These are phyloP conservation scores for Pseudomyrmex concolor DNA, from an alignment of 1,140 invertebrate species.

Conservation along the genomic window DNA sequence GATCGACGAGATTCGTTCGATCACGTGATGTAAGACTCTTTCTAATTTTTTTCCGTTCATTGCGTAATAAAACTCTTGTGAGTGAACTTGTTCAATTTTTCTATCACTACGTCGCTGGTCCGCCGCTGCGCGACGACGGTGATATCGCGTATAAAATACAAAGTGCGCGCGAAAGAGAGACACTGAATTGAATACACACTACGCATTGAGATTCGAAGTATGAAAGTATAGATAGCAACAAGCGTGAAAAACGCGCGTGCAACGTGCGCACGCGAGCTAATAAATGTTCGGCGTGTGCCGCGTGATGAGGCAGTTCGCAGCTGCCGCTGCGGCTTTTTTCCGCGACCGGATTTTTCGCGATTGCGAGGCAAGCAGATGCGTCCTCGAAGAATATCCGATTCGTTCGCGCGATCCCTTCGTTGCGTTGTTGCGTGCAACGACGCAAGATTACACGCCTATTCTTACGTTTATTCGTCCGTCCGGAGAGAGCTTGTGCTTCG, in stretches of 20 bases:
- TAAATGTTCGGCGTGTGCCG: conserved; percentile 60
- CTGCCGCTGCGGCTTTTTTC: conserved; percentile 66
- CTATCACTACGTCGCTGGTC: background rate
- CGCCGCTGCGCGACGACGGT: background rate
- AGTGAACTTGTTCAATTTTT: background rate
- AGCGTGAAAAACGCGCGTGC: background rate
- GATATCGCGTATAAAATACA: background rate
- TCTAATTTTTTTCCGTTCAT: too few species aligned
- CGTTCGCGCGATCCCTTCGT: conserved; percentile 10
- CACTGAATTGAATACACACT: background rate
- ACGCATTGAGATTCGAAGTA: background rate
- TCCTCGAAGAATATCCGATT: conserved; percentile 51
- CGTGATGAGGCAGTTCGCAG: conserved; percentile 64
- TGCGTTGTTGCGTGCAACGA: background rate
- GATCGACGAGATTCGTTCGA: too few species aligned
- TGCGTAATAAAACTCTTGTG: too few species aligned
- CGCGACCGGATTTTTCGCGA: conserved; percentile 70
- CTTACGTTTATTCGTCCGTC: background rate
- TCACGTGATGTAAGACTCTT: too few species aligned
- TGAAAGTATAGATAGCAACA: conserved; percentile 6
- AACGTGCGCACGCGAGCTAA: conserved; percentile 26
- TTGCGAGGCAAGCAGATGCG: conserved; percentile 69
- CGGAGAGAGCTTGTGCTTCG: background rate
- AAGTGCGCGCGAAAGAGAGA: background rate
- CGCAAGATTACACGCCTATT: conserved; percentile 44